phyloP scores from a whole-genome alignment of 2,797 vertebrate genomes.

The Tachyglossus aculeatus region DNA sequence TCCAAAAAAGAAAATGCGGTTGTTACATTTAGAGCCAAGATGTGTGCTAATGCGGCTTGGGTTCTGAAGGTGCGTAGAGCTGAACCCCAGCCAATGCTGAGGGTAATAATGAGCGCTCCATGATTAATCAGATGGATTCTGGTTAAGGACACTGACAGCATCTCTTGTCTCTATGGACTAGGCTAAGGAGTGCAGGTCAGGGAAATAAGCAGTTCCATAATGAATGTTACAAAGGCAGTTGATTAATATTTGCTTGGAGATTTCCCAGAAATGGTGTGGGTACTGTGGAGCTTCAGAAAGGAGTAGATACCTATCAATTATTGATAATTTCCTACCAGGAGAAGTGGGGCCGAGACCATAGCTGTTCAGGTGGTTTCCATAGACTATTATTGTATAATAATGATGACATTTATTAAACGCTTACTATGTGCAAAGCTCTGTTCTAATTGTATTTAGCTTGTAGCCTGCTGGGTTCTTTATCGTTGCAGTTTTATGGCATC shows the following conservation, averaged over 20 bases:
- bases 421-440: too few relatives aligned
- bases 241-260: constrained; percentile 44
- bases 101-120: constrained; percentile 37
- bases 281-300: constrained; percentile 7
- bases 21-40: background rate
- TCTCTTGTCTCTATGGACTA: constrained; percentile 32
- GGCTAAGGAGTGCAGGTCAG: constrained; percentile 30
- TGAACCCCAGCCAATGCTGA: background rate
- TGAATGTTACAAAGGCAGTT: constrained; percentile 8
- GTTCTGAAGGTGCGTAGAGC: background rate
- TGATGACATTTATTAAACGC: too few relatives aligned
- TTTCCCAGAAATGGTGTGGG: constrained; percentile 21
- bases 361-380: background rate
- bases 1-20: too few relatives aligned
- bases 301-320: constrained; percentile 9
- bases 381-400: fast-evolving
- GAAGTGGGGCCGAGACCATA: background rate
- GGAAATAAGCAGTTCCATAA: constrained; percentile 36
- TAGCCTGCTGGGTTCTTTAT: background rate
- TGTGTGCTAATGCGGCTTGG: background rate
- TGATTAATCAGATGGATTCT: constrained; percentile 31
- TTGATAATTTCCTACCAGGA: constrained; percentile 1
- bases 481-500: background rate
- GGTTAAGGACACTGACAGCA: constrained; percentile 9
- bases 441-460: fast-evolving